Evolutionary conservation across 2,888 invertebrate species (phyloP).

Genomic region (Dasysyrphus albostriatus): DNA sequence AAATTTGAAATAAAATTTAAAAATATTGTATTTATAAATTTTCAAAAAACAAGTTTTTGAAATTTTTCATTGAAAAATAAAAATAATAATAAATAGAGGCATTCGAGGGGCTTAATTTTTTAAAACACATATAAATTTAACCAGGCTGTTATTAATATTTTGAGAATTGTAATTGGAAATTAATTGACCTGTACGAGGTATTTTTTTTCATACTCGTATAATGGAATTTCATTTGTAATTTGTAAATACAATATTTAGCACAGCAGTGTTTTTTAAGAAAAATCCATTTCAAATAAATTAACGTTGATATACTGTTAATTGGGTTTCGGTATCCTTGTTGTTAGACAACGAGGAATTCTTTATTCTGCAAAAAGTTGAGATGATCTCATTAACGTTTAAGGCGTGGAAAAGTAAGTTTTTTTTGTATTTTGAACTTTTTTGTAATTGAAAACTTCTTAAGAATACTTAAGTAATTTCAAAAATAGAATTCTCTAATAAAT

Average conservation of each 20-base stretch:
- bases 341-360: not conserved
- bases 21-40: too few relatives aligned
- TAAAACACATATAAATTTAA: too few relatives aligned
- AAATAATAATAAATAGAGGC: too few relatives aligned
- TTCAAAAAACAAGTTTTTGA: too few relatives aligned
- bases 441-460: not conserved
- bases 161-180: slow-evolving; percentile 34
- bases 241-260: not conserved
- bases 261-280: not conserved
- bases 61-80: too few relatives aligned
- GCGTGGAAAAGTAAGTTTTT: not conserved
- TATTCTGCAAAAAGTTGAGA: not conserved
- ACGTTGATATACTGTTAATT: not conserved
- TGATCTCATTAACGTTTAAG: not conserved
- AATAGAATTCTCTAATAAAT: too few relatives aligned
- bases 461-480: too few relatives aligned
- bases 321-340: not conserved
- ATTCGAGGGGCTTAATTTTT: too few relatives aligned
- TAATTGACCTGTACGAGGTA: slow-evolving; percentile 23
- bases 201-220: too few relatives aligned
- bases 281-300: not conserved
- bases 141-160: too few relatives aligned
- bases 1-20: too few relatives aligned
- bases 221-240: too few relatives aligned
- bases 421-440: not conserved